A percentile compares a stretch with the other conserved stretches of the same genome.
phyloP scores from a whole-genome alignment of 2,113 vertebrate species.

The Pygoscelis antarcticus region DNA sequence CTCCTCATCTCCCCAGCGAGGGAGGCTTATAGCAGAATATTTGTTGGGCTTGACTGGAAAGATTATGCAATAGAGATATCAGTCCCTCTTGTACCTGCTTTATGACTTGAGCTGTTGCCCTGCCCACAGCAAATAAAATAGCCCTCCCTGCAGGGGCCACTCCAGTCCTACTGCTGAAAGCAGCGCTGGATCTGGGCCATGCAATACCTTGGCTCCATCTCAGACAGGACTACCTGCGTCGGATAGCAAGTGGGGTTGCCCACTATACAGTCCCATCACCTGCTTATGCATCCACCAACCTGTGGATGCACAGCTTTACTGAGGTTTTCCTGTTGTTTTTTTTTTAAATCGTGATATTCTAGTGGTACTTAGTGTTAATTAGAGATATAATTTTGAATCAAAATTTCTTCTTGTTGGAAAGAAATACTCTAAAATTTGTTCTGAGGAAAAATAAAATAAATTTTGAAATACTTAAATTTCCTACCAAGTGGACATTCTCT shows the following conservation, averaged over 20 bases:
- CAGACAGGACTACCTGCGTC: background rate
- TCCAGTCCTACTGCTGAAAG: background rate
- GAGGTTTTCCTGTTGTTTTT: background rate
- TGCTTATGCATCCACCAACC: background rate
- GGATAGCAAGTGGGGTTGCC: background rate
- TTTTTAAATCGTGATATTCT: background rate
- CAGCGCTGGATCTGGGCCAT: background rate
- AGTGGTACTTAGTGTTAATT: background rate
- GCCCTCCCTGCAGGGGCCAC: background rate
- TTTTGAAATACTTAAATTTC: background rate
- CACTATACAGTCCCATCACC: too few species aligned
- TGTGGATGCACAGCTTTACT: background rate
- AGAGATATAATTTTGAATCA: background rate
- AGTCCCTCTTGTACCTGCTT: background rate
- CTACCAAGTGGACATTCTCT: rapidly evolving
- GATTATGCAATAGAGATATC: background rate
- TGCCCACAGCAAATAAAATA: background rate
- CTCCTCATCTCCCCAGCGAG: too few species aligned
- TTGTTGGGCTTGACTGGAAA: background rate
- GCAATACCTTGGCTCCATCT: background rate
- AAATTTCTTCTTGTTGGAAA: background rate
- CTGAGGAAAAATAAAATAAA: background rate
- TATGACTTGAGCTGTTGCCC: background rate
- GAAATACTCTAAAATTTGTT: background rate
- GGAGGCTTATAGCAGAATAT: background rate